Conservation (phyloP, 2,113 vertebrate genomes). For the Embiotoca jacksoni region DNA sequence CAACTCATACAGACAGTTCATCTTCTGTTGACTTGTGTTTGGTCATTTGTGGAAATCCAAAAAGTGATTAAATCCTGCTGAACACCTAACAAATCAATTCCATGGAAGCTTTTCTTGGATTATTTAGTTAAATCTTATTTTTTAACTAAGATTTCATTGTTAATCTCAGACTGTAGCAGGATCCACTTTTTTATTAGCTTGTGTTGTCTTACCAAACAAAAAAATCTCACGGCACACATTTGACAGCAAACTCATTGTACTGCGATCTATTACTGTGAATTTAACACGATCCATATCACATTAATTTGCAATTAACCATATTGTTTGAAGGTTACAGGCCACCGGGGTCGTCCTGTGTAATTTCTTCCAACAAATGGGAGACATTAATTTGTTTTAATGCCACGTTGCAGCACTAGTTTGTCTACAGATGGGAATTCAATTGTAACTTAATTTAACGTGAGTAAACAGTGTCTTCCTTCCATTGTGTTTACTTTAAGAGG, state of each 20-base stretch:
- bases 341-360: constrained; percentile 19
- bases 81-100: constrained; percentile 7
- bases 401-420: constrained; percentile 24
- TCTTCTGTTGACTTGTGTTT: neutral
- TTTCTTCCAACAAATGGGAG: constrained; percentile 59
- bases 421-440: constrained; percentile 64
- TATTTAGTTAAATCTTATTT: neutral
- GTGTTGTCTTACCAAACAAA: constrained; percentile 30
- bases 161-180: neutral
- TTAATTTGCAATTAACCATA: constrained; percentile 55
- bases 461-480: constrained; percentile 5
- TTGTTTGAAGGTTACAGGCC: constrained; percentile 52
- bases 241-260: constrained; percentile 12
- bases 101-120: neutral
- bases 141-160: neutral
- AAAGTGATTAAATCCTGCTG: too few species aligned
- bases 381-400: constrained; percentile 59
- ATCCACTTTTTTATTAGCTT: neutral
- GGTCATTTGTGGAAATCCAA: neutral
- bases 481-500: constrained; percentile 2
- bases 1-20: neutral
- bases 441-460: constrained; percentile 61
- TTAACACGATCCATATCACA: constrained; percentile 40
- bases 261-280: constrained; percentile 18
- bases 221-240: constrained; percentile 23